phyloP scores from a whole-genome alignment of 2,797 vertebrate genomes.

The Craterocephalus amniculus region DNA sequence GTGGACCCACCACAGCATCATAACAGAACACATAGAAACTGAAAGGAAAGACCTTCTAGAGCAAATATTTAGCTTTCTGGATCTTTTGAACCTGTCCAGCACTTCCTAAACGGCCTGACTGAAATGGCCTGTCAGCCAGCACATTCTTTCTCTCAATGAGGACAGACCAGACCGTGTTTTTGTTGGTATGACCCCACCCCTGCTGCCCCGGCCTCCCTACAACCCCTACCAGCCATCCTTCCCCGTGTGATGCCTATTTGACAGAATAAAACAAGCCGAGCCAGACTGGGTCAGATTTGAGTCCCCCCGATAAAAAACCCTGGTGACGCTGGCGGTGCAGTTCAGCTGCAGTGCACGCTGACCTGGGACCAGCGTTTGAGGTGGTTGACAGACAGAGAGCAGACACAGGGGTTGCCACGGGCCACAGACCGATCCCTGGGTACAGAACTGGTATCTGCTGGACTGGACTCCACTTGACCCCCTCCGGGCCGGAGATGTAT shows the following conservation, averaged over 20 bases:
- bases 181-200: conserved; percentile 73
- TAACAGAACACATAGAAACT: conserved; percentile 22
- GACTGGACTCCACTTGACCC: conserved; percentile 76
- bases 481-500: conserved; percentile 67
- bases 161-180: conserved; percentile 68
- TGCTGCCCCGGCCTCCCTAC: conserved; percentile 19
- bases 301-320: conserved; percentile 5
- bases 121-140: conserved; percentile 77
- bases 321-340: not conserved
- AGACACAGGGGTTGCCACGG: conserved; percentile 54
- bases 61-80: conserved; percentile 75
- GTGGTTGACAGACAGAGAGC: conserved; percentile 59
- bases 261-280: conserved; percentile 44
- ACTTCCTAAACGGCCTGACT: conserved; percentile 71
- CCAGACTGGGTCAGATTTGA: conserved; percentile 50
- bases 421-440: conserved; percentile 56
- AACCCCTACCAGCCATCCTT: conserved; percentile 17
- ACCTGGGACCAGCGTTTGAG: conserved; percentile 47
- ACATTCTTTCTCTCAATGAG: conserved; percentile 72
- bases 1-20: conserved; percentile 28
- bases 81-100: conserved; percentile 59
- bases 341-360: conserved; percentile 26
- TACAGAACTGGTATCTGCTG: conserved; percentile 71
- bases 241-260: conserved; percentile 56
- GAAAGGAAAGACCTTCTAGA: conserved; percentile 42